Conservation (phyloP, 1,140 invertebrate species). For the Cydia strobilella region DNA sequence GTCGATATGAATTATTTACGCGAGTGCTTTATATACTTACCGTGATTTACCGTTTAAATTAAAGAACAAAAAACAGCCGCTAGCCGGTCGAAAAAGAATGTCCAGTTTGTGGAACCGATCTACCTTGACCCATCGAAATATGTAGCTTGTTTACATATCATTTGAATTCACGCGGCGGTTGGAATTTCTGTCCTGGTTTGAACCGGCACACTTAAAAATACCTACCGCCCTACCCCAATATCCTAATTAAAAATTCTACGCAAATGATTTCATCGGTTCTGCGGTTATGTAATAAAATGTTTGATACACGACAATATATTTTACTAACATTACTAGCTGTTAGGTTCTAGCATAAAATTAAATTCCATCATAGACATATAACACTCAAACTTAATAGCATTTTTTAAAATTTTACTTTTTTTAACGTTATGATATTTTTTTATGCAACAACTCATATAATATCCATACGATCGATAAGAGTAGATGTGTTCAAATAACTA, state of each 20-base stretch:
- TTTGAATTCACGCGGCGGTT: constrained; percentile 9
- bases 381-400: no score
- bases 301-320: no score
- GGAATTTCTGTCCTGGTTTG: constrained; percentile 28
- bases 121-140: constrained; percentile 30
- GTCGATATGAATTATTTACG: constrained; percentile 1
- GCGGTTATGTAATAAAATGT: no score
- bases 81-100: not conserved
- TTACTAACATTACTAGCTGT: no score
- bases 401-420: no score
- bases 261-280: not conserved
- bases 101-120: constrained; percentile 20
- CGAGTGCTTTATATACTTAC: constrained; percentile 3
- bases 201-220: not conserved
- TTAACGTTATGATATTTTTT: constrained; percentile 37
- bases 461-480: constrained; percentile 43
- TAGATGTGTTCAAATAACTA: constrained; percentile 56
- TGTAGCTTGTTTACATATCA: constrained; percentile 29
- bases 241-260: not conserved
- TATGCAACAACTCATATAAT: constrained; percentile 35
- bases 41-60: constrained; percentile 1
- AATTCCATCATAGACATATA: no score
- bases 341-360: no score
- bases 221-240: constrained; percentile 22
- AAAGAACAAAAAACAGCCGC: not conserved